These are phyloP conservation scores for Tipula unca DNA, from an alignment of 2,888 invertebrate species.

Conservation along the genomic window DNA sequence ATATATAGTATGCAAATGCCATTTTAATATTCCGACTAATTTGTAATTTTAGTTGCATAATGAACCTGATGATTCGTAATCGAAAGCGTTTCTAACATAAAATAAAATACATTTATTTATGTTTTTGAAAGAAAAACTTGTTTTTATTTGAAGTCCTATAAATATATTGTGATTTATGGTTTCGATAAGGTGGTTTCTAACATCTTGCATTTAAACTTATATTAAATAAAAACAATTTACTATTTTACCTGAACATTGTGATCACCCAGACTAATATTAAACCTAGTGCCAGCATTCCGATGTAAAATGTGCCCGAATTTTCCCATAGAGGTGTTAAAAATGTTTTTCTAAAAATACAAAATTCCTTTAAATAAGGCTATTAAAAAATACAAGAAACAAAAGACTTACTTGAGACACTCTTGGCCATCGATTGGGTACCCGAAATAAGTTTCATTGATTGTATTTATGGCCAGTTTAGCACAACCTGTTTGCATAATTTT, in stretches of 20 bases:
- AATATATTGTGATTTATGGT: too few relatives aligned
- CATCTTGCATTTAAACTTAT: too few relatives aligned
- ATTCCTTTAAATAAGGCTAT: background rate
- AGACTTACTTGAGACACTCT: constrained; percentile 33
- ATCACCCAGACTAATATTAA: constrained; percentile 40
- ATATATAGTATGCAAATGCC: too few relatives aligned
- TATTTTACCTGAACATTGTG: constrained; percentile 38
- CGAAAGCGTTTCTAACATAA: too few relatives aligned
- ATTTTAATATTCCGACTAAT: too few relatives aligned
- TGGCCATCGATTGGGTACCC: constrained; percentile 34
- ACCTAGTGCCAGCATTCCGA: constrained; percentile 37
- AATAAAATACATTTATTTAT: too few relatives aligned
- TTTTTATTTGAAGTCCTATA: too few relatives aligned
- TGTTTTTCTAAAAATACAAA: constrained; percentile 29
- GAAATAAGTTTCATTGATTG: background rate
- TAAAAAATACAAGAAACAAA: background rate
- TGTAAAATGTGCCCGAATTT: constrained; percentile 35
- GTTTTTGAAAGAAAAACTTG: too few relatives aligned
- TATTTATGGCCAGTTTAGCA: background rate
- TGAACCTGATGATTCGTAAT: too few relatives aligned
- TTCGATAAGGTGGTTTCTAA: too few relatives aligned
- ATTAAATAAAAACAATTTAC: constrained; percentile 19
- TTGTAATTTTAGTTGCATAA: too few relatives aligned
- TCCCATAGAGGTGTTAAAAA: constrained; percentile 42
- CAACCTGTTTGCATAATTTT: constrained; percentile 28